Evolutionary conservation across 1,140 invertebrate species (phyloP).

Genomic region (Drosophila kanapiae): DNA sequence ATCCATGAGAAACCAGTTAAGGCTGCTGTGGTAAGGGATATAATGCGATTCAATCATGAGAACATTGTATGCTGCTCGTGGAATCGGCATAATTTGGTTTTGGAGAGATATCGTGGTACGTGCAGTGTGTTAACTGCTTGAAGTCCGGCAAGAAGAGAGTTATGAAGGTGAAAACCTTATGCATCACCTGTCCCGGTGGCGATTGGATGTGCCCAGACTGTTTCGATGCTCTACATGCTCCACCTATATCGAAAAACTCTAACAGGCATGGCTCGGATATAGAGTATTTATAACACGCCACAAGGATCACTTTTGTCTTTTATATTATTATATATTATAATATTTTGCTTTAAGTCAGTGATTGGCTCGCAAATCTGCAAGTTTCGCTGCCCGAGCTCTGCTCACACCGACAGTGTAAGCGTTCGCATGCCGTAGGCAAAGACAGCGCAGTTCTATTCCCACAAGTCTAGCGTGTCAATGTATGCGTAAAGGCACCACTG

Average conservation of each 20-base stretch:
- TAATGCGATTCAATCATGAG: background rate
- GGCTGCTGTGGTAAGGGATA: background rate
- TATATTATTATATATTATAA: background rate
- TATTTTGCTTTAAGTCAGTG: background rate
- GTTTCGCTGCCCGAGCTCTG: too few species aligned
- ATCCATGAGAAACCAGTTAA: background rate
- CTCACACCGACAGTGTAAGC: too few species aligned
- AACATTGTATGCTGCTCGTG: slow-evolving; percentile 5
- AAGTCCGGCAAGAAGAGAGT: background rate
- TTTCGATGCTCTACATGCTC: slow-evolving; percentile 9
- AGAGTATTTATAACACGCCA: background rate
- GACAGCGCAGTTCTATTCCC: too few species aligned
- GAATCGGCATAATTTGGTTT: slow-evolving; percentile 10
- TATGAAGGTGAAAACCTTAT: slow-evolving; percentile 3
- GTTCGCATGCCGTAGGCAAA: too few species aligned
- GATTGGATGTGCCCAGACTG: slow-evolving; percentile 18
- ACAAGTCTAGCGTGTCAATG: too few species aligned
- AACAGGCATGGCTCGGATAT: background rate
- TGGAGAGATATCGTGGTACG: background rate
- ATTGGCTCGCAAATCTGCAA: too few species aligned
- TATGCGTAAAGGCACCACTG: too few species aligned
- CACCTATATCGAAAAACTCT: background rate
- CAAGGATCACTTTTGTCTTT: background rate
- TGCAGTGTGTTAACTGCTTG: slow-evolving; percentile 14
- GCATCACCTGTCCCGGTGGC: slow-evolving; percentile 6